phyloP scores from a whole-genome alignment of 2,113 vertebrate genomes.

The Terrapene triunguis region DNA sequence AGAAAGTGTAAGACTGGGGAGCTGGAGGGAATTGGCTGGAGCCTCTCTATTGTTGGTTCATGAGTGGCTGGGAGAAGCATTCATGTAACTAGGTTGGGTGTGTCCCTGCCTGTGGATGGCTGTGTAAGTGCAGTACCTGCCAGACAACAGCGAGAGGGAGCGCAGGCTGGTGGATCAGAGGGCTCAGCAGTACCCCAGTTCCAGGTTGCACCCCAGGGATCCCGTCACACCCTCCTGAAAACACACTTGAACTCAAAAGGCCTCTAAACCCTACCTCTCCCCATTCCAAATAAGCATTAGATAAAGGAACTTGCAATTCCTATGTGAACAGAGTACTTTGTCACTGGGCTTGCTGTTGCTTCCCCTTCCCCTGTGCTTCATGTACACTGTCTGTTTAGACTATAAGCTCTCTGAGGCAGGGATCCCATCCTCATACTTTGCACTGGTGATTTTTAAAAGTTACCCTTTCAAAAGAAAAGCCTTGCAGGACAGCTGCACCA shows the following conservation, averaged over 20 bases:
- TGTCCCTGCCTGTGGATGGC: too few relatives aligned
- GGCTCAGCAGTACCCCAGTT: too few relatives aligned
- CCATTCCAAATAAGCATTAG: neutral
- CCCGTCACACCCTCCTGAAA: neutral
- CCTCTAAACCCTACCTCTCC: neutral
- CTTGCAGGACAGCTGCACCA: neutral
- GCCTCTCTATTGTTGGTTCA: too few relatives aligned
- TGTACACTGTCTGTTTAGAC: neutral
- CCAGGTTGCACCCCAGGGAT: neutral
- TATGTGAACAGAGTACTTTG: accelerated
- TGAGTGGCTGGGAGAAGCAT: too few relatives aligned
- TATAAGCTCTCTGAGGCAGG: neutral
- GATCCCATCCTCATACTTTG: neutral
- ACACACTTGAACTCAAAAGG: neutral
- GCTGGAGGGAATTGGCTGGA: too few relatives aligned
- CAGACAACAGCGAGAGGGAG: too few relatives aligned
- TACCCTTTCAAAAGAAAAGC: neutral
- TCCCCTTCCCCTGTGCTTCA: neutral
- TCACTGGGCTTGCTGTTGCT: neutral
- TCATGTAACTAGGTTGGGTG: too few relatives aligned
- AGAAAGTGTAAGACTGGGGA: too few relatives aligned
- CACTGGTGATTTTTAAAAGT: neutral
- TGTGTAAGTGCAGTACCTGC: too few relatives aligned
- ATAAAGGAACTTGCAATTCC: neutral
- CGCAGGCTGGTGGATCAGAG: too few relatives aligned